These are phyloP conservation scores for Rapana venosa DNA, from an alignment of 2,888 invertebrate species.

Conservation along the genomic window DNA sequence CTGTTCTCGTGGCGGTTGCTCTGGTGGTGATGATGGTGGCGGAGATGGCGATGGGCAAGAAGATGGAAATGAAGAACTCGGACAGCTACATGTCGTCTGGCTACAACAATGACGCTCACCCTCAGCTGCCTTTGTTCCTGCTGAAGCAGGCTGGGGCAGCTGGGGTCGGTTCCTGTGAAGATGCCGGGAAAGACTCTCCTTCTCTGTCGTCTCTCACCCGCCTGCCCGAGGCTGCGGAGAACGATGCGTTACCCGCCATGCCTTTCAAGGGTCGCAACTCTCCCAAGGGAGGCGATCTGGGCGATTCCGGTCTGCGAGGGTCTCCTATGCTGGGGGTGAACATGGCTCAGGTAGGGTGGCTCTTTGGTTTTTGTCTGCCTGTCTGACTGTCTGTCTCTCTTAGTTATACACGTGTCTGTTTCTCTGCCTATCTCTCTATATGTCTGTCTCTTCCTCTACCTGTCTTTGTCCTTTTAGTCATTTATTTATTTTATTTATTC, in stretches of 20 bases:
- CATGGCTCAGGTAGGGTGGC: constrained; percentile 59
- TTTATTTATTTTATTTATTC: no score
- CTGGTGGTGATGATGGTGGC: constrained; percentile 20
- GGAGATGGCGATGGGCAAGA: neutral
- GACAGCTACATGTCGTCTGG: constrained; percentile 27
- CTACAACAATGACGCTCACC: neutral
- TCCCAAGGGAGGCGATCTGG: constrained; percentile 49
- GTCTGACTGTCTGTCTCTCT: neutral
- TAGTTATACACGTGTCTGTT: neutral
- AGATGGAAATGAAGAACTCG: constrained; percentile 17
- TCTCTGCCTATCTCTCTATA: neutral
- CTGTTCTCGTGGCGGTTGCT: constrained; percentile 33
- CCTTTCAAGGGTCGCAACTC: constrained; percentile 52
- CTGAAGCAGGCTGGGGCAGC: constrained; percentile 46
- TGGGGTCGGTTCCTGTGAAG: constrained; percentile 25
- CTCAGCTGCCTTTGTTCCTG: constrained; percentile 48
- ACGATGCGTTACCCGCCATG: constrained; percentile 40
- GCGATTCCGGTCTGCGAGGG: constrained; percentile 47
- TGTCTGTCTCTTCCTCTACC: neutral
- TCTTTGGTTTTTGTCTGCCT: neutral
- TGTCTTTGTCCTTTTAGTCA: no score
- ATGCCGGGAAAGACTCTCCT: neutral
- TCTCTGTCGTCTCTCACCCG: constrained; percentile 45
- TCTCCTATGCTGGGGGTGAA: constrained; percentile 63
- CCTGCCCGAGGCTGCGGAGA: constrained; percentile 23